Conservation (phyloP, 2,797 vertebrate species). For the Chelonia mydas region DNA sequence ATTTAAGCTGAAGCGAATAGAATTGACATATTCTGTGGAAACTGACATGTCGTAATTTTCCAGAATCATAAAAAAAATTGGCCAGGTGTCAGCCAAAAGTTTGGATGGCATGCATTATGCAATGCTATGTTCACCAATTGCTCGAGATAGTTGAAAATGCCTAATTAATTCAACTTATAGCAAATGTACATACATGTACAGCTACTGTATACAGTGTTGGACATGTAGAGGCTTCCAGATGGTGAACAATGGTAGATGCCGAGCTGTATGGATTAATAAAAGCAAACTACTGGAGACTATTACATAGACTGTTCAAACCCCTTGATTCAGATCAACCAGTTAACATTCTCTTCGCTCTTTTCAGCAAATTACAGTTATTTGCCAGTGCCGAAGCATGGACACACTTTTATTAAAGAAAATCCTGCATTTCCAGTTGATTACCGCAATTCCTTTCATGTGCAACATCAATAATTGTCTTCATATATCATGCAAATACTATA, state of each 20-base stretch:
- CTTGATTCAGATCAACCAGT: neutral
- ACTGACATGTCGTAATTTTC: constrained; percentile 15
- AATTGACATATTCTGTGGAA: neutral
- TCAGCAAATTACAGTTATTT: neutral
- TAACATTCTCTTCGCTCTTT: constrained; percentile 24
- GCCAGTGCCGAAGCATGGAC: constrained; percentile 32
- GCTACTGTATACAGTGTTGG: constrained; percentile 23
- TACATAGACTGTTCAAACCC: constrained; percentile 2
- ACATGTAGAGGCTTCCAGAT: constrained; percentile 30
- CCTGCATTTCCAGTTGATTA: constrained; percentile 59
- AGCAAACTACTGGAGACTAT: neutral
- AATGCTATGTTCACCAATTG: neutral
- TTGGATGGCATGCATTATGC: neutral
- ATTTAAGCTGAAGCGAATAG: neutral
- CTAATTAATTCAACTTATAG: neutral
- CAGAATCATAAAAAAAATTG: constrained; percentile 2
- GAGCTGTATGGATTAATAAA: constrained; percentile 31
- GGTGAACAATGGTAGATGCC: constrained; percentile 32
- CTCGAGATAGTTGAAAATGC: constrained; percentile 14
- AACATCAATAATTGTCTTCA: constrained; percentile 47
- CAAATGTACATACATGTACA: neutral
- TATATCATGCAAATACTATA: constrained; percentile 33
- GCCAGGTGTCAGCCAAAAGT: neutral
- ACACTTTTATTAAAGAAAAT: constrained; percentile 57
- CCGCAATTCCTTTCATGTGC: constrained; percentile 48